These are phyloP conservation scores for Amphipoea oculea DNA, from an alignment of 2,888 invertebrate species.

Conservation along the genomic window DNA sequence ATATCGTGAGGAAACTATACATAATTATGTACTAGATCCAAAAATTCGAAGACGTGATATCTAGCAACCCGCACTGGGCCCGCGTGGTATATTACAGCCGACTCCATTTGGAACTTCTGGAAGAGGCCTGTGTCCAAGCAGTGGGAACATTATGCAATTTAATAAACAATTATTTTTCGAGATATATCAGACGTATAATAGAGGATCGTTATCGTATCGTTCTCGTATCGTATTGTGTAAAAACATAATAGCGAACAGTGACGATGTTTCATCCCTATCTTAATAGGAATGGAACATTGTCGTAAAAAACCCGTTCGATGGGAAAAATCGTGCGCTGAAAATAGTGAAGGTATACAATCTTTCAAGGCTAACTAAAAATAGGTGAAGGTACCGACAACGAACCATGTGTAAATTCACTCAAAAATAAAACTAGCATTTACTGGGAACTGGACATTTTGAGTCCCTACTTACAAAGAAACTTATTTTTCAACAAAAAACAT, in stretches of 20 bases:
- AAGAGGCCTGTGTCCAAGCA: neutral
- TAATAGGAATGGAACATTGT: slow-evolving; percentile 40
- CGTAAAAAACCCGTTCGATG: slow-evolving; percentile 37
- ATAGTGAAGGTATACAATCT: slow-evolving; percentile 15
- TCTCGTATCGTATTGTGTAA: slow-evolving; percentile 34
- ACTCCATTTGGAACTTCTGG: too few species aligned
- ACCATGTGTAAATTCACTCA: neutral
- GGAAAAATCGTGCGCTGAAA: slow-evolving; percentile 15
- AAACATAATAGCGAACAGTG: slow-evolving; percentile 6
- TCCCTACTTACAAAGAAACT: neutral
- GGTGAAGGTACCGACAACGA: too few species aligned
- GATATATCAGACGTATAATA: neutral
- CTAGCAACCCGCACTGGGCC: too few species aligned
- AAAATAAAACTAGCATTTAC: neutral
- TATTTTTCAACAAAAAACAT: slow-evolving; percentile 13
- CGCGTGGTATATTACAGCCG: neutral
- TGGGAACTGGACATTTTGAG: neutral
- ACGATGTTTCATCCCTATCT: slow-evolving; percentile 50
- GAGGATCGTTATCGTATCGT: neutral
- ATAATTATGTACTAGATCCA: too few species aligned
- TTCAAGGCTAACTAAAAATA: neutral
- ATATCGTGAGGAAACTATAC: too few species aligned
- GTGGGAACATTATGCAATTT: neutral
- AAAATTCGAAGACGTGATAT: neutral
- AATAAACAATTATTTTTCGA: too few species aligned